Evolutionary conservation across 1,140 invertebrate genomes (phyloP).

Genomic region (Cydia pomonella): DNA sequence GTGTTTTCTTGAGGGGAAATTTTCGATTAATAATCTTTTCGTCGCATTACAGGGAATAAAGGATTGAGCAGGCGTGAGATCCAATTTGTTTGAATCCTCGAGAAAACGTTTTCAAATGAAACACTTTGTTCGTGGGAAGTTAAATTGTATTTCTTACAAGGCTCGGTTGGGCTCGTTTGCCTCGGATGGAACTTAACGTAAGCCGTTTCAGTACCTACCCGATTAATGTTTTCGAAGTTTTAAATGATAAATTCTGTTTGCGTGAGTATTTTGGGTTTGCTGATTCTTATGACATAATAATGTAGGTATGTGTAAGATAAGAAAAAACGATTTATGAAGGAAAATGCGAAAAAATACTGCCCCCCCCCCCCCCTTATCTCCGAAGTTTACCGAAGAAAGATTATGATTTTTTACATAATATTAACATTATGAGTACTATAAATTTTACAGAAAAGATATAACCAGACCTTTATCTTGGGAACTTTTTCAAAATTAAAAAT

Average conservation of each 20-base stretch:
- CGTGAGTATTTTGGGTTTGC: not conserved
- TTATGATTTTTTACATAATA: too few relatives aligned
- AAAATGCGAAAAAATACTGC: too few relatives aligned
- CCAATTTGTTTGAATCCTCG: conserved; percentile 73
- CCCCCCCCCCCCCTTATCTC: too few relatives aligned
- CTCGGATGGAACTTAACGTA: conserved; percentile 46
- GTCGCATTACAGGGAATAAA: conserved; percentile 69
- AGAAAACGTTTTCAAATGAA: conserved; percentile 68
- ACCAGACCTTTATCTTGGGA: too few relatives aligned
- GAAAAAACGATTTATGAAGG: not conserved
- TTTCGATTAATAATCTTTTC: conserved; percentile 73
- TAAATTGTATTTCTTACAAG: conserved; percentile 70
- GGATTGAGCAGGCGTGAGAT: conserved; percentile 70
- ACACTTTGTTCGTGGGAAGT: conserved; percentile 63
- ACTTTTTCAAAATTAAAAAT: too few relatives aligned
- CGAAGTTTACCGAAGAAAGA: too few relatives aligned
- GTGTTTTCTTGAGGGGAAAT: conserved; percentile 46
- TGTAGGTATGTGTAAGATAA: not conserved
- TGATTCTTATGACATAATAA: not conserved
- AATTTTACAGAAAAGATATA: too few relatives aligned
- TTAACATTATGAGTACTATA: too few relatives aligned
- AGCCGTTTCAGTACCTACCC: conserved; percentile 43
- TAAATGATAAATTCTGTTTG: conserved; percentile 2
- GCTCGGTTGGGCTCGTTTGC: conserved; percentile 53
- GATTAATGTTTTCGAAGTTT: conserved; percentile 37